Evolutionary conservation across 2,113 vertebrate genomes (phyloP).

Genomic region (Mugil cephalus): DNA sequence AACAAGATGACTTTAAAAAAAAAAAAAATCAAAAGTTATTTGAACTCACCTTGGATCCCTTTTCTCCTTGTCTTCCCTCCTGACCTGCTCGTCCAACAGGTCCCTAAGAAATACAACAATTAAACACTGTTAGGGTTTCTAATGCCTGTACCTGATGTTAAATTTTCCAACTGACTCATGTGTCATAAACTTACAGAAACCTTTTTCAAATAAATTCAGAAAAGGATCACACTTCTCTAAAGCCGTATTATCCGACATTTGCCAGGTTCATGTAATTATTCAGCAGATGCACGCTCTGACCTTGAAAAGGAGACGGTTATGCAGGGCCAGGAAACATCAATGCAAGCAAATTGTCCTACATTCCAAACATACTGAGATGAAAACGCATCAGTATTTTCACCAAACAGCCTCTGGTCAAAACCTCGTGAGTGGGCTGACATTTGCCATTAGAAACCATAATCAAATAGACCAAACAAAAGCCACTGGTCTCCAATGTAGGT

Average conservation of each 20-base stretch:
- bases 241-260: conserved; percentile 9
- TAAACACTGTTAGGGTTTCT: background rate
- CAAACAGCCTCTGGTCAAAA: conserved; percentile 71
- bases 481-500: conserved; percentile 62
- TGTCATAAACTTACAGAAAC: too few relatives aligned
- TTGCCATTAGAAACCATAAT: conserved; percentile 64
- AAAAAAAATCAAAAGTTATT: background rate
- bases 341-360: conserved; percentile 56
- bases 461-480: conserved; percentile 69
- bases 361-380: conserved; percentile 60
- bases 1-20: too few relatives aligned
- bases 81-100: conserved; percentile 88
- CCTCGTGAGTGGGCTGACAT: conserved; percentile 62
- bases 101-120: conserved; percentile 77
- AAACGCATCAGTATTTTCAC: conserved; percentile 66
- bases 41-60: conserved; percentile 92
- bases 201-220: too few relatives aligned
- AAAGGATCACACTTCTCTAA: background rate
- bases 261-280: conserved; percentile 22
- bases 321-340: conserved; percentile 18
- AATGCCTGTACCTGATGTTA: background rate
- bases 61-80: conserved; percentile 95
- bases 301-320: conserved; percentile 36
- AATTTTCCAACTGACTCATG: too few relatives aligned
- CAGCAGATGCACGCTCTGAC: conserved; percentile 35